Conservation (phyloP, 2,888 invertebrate genomes). For the Altica lythri region DNA sequence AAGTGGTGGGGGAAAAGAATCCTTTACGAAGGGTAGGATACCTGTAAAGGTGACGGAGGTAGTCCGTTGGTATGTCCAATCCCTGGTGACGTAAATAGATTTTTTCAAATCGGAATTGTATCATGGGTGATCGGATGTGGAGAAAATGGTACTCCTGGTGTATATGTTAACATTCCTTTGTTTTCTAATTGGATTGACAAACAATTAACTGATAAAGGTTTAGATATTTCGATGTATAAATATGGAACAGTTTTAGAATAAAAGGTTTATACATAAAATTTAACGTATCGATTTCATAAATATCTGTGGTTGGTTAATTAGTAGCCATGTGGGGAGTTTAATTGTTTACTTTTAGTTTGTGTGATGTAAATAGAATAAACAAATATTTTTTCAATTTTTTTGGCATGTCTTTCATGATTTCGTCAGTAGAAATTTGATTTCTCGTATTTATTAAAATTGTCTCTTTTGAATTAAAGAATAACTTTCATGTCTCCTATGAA, state of each 20-base stretch:
- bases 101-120: constrained; percentile 71
- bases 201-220: constrained; percentile 56
- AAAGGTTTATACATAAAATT: neutral
- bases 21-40: constrained; percentile 58
- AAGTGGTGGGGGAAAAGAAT: constrained; percentile 72
- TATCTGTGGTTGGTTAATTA: no score
- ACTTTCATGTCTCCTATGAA: no score
- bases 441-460: no score
- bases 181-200: constrained; percentile 76
- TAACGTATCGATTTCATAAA: no score
- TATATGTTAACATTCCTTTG: constrained; percentile 73
- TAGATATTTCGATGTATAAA: constrained; percentile 35
- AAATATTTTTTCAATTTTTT: no score
- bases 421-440: no score
- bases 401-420: no score
- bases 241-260: constrained; percentile 12
- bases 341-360: no score
- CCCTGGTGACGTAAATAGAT: constrained; percentile 56
- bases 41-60: constrained; percentile 74
- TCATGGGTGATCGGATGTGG: constrained; percentile 91
- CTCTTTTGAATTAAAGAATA: no score
- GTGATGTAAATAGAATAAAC: no score
- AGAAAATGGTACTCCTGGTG: constrained; percentile 68
- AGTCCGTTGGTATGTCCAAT: no score
- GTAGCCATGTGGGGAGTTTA: no score